Evolutionary conservation across 2,797 vertebrate species (phyloP), one percentile per base, ranked within the genome.

Genomic region (Agapornis canus): DNA sequence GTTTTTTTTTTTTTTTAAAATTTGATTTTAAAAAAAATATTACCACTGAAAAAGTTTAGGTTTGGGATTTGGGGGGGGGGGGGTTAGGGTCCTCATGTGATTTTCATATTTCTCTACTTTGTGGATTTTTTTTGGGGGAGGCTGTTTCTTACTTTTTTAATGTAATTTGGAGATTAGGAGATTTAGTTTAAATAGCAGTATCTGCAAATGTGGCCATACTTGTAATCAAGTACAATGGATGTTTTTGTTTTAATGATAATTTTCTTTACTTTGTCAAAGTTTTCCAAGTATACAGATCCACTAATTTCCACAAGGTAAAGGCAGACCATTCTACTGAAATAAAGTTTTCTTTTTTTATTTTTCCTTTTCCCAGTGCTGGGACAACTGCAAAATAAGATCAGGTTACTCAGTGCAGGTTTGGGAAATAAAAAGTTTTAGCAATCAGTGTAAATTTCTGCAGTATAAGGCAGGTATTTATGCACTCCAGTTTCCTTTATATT

Each of bases 101-200:
- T 51, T 81, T 85, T 81, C 23, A 61, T 26, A n/a, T 78, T 52
- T 83, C 37, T 63, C 43, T 88, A 59, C 4, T 49, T 71, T 64
- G 25, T 43, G 23, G 2, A 0, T 1, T 25, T 25, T 84, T 37
- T 61, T 13, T 4, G 13, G 7, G 13, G 9, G 21, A 13, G 21
- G 13, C n/a, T 23, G 14, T 5, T 45, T 49, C 29, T 45, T 43
- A 18, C 9, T 68, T 27, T 85, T 77, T 70, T 59, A 43, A 21
- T 29, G 22, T 35, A 35, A 52, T 16, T 59, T 32, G 32, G 19
- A 75, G 7, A 40, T 75, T 17, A 29, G 12, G 43, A 42, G 1
- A 1, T 51, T 49, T 45, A 80, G 39, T 61, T 31, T 61, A 60
- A 76, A 60, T 9, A 71, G 25, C 43, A 43, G 11, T 47, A 40